Base-by-base conservation (phyloP, 2,888 invertebrate species). In the Cheilosia vernalis region DNA sequence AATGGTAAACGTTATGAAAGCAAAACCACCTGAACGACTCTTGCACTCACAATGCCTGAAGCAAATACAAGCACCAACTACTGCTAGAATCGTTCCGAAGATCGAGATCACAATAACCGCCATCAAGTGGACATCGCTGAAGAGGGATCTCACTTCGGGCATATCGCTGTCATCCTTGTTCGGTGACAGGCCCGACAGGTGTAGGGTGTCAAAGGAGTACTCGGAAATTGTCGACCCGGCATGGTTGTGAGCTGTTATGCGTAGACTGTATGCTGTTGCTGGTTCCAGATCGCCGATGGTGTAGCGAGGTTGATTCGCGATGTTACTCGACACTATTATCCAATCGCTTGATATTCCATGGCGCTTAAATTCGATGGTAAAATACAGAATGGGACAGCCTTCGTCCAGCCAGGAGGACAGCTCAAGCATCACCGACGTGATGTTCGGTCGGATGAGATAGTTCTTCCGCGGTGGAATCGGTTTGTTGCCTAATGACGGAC, bases 381-480 rank as follows among this genome's bases (percentile, higher is more conserved):
- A 96, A 80, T 95, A 95, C 1, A 94, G 93, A 88, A 97, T 95
- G 0, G 96, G 95, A 90, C 97, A 97, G 49, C 96, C 96, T 0
- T 96, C 95, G 88, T 95, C 95, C 21, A 95, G 94, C 97, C 97
- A 97, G 7, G 95, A 94, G 66, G 95, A 94, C 85, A 97, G 93
- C 89, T 96, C 95, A 19, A 97, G 93, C 64, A 95, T 94, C 19
- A 96, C 95, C 0, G 95, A 95, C 0, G 97, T 96, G 0, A 95
- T 94, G 90, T 97, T 97, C 83, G 95, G 93, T 56, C 94, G 93
- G 3, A 97, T 93, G 37, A 97, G 94, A 87, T 95, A 95, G 83
- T 95, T 95, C 42, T 95, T 94, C 76, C 94, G 94, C 0, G 96
- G 96, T 15, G 95, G 92, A 79, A 95, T 94, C 0, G 97, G 96